phyloP scores from a whole-genome alignment of 2,113 vertebrate genomes.

The Nibea albiflora region DNA sequence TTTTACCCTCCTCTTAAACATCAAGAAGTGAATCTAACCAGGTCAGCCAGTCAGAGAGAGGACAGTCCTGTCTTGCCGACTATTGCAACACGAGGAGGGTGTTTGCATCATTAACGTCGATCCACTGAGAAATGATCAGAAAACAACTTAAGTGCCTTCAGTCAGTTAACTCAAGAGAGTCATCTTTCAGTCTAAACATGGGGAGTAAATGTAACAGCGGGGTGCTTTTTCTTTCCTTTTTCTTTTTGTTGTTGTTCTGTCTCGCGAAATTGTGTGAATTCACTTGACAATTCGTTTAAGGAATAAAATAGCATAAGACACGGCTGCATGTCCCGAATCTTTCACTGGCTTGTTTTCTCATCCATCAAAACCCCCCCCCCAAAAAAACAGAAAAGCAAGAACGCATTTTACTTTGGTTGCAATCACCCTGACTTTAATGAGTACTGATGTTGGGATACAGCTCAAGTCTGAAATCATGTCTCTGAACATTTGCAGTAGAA shows the following conservation, averaged over 20 bases:
- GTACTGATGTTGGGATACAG: conserved; percentile 32
- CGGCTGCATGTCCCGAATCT: conserved; percentile 56
- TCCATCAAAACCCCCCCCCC: conserved; percentile 18
- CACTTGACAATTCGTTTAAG: conserved; percentile 49
- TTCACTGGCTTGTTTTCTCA: conserved; percentile 47
- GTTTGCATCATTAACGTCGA: conserved; percentile 73
- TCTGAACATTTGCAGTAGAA: conserved; percentile 16
- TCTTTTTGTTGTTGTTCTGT: conserved; percentile 38
- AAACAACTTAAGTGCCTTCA: conserved; percentile 58
- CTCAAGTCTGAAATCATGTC: conserved; percentile 41
- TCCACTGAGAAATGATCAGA: conserved; percentile 64
- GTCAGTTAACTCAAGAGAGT: conserved; percentile 31
- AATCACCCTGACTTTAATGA: conserved; percentile 51
- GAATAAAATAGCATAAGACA: conserved; percentile 43
- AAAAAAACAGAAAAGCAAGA: conserved; percentile 34
- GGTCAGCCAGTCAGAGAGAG: conserved; percentile 46
- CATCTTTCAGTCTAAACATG: conserved; percentile 38
- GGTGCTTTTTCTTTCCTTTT: conserved; percentile 2
- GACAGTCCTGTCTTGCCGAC: conserved; percentile 34
- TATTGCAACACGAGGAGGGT: conserved; percentile 59
- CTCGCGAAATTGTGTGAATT: conserved; percentile 21
- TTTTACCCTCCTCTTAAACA: conserved; percentile 18
- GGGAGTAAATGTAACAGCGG: not conserved
- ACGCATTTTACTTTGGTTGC: conserved; percentile 21
- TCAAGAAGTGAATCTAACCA: conserved; percentile 25